Percentiles rank a stretch among this genome's conserved stretches.
Evolutionary conservation across 2,888 invertebrate genomes (phyloP).

Genomic region (Drosophila sordidula): DNA sequence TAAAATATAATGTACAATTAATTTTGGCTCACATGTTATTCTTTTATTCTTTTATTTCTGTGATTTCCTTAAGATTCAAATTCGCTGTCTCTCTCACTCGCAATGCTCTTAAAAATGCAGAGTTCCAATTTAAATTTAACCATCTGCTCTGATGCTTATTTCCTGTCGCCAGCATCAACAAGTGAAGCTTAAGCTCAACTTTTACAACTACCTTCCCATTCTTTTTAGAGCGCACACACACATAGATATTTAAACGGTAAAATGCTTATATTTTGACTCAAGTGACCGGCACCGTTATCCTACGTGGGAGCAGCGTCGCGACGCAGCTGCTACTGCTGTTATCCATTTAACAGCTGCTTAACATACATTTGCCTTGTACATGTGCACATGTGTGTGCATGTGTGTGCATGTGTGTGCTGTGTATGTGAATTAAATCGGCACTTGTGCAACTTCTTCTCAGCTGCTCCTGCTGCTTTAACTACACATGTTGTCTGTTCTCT

Average conservation of each 20-base stretch:
- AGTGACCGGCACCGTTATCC: constrained; percentile 41
- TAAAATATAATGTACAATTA: too few relatives aligned
- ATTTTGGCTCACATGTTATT: background rate
- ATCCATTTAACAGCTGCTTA: constrained; percentile 71
- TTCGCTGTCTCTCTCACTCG: background rate
- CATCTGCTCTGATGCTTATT: constrained; percentile 39
- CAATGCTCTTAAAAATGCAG: background rate
- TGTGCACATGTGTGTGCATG: constrained; percentile 19
- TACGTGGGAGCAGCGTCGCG: constrained; percentile 22
- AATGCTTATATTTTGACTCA: constrained; percentile 43
- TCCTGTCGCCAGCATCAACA: constrained; percentile 50
- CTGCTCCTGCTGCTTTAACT: constrained; percentile 37
- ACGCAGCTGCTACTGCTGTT: constrained; percentile 37
- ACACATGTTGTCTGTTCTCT: constrained; percentile 50
- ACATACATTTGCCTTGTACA: constrained; percentile 46
- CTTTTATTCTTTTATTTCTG: background rate
- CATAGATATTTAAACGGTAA: constrained; percentile 46
- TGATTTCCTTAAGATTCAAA: background rate
- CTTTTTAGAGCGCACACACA: too few relatives aligned
- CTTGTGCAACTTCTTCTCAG: constrained; percentile 75
- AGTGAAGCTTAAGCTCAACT: constrained; percentile 31
- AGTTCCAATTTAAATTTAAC: constrained; percentile 16
- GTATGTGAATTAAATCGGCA: constrained; percentile 61
- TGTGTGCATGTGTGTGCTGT: too few relatives aligned
- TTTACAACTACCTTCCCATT: constrained; percentile 6